A percentile compares a stretch with the other conserved stretches of the same genome.
Evolutionary conservation across 2,888 invertebrate species (phyloP).

Genomic region (Plagodis pulveraria): DNA sequence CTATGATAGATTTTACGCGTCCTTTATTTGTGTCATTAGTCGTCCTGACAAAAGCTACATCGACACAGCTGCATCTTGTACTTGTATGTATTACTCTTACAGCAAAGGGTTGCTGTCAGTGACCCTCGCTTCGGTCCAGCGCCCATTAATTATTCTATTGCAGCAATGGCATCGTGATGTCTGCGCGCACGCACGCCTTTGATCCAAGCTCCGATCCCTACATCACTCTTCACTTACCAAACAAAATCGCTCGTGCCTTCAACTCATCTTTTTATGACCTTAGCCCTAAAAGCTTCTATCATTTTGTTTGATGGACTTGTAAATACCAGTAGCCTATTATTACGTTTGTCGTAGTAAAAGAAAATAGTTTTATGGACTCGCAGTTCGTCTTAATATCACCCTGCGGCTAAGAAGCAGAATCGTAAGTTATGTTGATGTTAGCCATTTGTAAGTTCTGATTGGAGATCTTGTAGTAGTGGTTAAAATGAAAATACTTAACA

Average conservation of each 20-base stretch:
- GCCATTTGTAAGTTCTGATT: constrained; percentile 18
- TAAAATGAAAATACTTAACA: background rate
- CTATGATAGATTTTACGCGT: constrained; percentile 11
- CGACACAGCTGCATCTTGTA: constrained; percentile 18
- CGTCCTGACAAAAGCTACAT: constrained; percentile 17
- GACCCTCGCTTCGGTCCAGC: constrained; percentile 63
- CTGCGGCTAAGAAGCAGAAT: constrained; percentile 13
- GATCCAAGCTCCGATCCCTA: constrained; percentile 63
- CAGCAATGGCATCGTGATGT: constrained; percentile 69
- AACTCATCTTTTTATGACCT: constrained; percentile 35
- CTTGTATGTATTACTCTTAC: constrained; percentile 25
- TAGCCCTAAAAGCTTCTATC: constrained; percentile 30
- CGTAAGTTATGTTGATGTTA: constrained; percentile 19
- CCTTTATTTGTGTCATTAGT: constrained; percentile 13
- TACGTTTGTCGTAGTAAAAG: constrained; percentile 33
- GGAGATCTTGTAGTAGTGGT: constrained; percentile 4
- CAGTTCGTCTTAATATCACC: constrained; percentile 16
- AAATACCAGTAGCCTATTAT: constrained; percentile 50
- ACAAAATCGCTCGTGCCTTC: constrained; percentile 40
- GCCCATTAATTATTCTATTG: constrained; percentile 81
- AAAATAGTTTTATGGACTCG: constrained; percentile 24
- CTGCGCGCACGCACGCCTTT: constrained; percentile 66
- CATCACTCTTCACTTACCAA: constrained; percentile 47
- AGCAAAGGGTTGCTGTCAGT: constrained; percentile 63
- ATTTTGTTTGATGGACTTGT: constrained; percentile 49